Evolutionary conservation across 1,140 invertebrate genomes (phyloP).

Genomic region (Drosophila pachea): DNA sequence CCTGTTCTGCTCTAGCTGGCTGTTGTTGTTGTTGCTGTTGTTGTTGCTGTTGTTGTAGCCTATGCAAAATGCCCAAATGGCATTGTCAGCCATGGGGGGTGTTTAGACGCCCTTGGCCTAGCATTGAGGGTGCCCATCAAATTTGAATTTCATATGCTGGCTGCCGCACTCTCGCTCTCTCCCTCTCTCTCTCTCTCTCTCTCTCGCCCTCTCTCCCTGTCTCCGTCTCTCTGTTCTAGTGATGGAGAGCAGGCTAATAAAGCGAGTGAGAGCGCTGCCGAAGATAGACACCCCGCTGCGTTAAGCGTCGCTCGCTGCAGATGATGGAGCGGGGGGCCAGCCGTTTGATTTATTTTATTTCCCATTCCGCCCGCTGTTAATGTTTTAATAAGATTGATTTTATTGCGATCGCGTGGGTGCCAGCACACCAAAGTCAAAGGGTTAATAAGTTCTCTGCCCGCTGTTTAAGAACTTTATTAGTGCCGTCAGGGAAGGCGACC

Average conservation of each 20-base stretch:
- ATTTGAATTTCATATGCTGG: slow-evolving; percentile 76
- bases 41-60: slow-evolving; percentile 18
- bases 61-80: slow-evolving; percentile 54
- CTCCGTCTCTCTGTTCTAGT: slow-evolving; percentile 12
- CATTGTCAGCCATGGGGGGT: slow-evolving; percentile 45
- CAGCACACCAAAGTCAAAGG: slow-evolving; percentile 52
- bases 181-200: no score
- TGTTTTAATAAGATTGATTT: slow-evolving; percentile 78
- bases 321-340: slow-evolving; percentile 26
- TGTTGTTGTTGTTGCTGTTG: slow-evolving; percentile 8
- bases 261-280: slow-evolving; percentile 15
- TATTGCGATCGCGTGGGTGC: slow-evolving; percentile 60
- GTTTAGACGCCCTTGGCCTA: slow-evolving; percentile 22
- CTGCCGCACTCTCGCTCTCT: slow-evolving; percentile 42
- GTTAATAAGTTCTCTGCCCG: slow-evolving; percentile 68
- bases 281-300: slow-evolving; percentile 54
- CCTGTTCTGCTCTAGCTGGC: neutral
- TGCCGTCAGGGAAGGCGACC: slow-evolving; percentile 1
- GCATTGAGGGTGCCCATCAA: slow-evolving; percentile 50
- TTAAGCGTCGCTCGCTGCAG: slow-evolving; percentile 57
- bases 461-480: slow-evolving; percentile 68
- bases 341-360: slow-evolving; percentile 77
- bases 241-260: slow-evolving; percentile 74
- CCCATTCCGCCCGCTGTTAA: slow-evolving; percentile 66
- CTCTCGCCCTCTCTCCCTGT: no score